A percentile compares a stretch with the other conserved stretches of the same genome.
These are phyloP conservation scores for Acanthosoma haemorrhoidale DNA, from an alignment of 2,888 invertebrate genomes.

Conservation along the genomic window DNA sequence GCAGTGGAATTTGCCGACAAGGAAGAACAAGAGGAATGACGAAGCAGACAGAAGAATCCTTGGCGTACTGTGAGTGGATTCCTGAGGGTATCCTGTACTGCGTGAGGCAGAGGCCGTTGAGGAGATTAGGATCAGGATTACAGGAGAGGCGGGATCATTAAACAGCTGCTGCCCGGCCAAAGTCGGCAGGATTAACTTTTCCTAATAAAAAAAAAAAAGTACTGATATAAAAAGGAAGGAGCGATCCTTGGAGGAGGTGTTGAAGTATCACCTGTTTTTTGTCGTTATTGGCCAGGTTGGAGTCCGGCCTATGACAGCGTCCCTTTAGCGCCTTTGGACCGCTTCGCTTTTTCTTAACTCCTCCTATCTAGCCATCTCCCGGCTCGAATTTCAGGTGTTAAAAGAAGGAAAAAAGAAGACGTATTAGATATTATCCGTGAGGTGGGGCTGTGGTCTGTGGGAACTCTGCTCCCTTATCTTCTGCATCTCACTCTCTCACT, in stretches of 20 bases:
- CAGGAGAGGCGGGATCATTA: conserved; percentile 5
- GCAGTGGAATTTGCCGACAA: too few relatives aligned
- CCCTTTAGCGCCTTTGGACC: too few relatives aligned
- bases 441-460: conserved; percentile 3
- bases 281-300: conserved; percentile 4
- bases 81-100: too few relatives aligned
- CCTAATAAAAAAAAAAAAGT: neutral
- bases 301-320: too few relatives aligned
- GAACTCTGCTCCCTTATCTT: conserved; percentile 3
- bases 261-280: neutral
- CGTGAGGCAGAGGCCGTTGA: neutral
- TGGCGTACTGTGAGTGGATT: neutral
- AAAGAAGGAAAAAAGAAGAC: conserved; percentile 5
- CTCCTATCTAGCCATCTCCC: neutral
- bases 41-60: too few relatives aligned
- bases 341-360: too few relatives aligned
- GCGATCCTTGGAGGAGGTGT: too few relatives aligned
- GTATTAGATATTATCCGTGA: conserved; percentile 4
- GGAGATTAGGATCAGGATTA: conserved; percentile 3
- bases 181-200: neutral
- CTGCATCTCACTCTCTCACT: neutral
- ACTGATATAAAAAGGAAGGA: too few relatives aligned
- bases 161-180: conserved; percentile 2
- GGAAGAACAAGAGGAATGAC: too few relatives aligned
- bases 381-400: conserved; percentile 12